Base-by-base conservation (phyloP, 2,888 invertebrate genomes). In the Penaeus monodon region DNA sequence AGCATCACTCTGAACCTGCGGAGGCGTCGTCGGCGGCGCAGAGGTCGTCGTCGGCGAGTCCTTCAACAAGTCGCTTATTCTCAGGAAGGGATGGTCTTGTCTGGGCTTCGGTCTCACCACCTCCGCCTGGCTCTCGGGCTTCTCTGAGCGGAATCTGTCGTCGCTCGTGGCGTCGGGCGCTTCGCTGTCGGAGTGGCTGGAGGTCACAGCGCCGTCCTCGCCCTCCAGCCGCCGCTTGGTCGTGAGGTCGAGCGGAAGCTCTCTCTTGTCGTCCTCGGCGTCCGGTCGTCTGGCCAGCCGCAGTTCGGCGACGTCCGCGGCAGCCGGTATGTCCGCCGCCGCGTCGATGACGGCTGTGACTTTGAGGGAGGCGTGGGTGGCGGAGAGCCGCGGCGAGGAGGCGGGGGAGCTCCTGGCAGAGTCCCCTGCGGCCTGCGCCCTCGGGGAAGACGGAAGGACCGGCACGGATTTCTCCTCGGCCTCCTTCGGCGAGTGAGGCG, bases 21-120 rank as follows among this genome's bases (percentile, higher is more conserved):
- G 63, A 22, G 82, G 82, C 8, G 86, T 70, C 6, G 73, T 66
- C 29, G 78, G 49, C n/a, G 73, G 22, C 1, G 85, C 80, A 57
- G 66, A 70, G 17, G 63, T 77, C 27, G 63, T 73, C 14, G 83
- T 74, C 1, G 80, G 83, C 38, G 83, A 81, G 49, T 88, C 88
- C 38, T 86, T 88, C 20, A 89, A 70, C 24, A 89, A 77, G 24
- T 89, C 89, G 70, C 88, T 88, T 24, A 89, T 89, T n/a, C 89
- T 76, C 6, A 88, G 78, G 49, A 88, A 89, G 7, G 84, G 88
- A 27, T 88, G 86, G 44, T 77, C 78, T 63, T 78, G 82, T 22
- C 79, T 73, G 17, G 86, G 86, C 49, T 73, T 77, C 24, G 64
- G 63, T 44, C 77, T 82, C 17, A 27, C 22, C 22, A 27, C 22